These are phyloP conservation scores for Notolabrus celidotus DNA, from an alignment of 2,797 vertebrate genomes.

Conservation along the genomic window DNA sequence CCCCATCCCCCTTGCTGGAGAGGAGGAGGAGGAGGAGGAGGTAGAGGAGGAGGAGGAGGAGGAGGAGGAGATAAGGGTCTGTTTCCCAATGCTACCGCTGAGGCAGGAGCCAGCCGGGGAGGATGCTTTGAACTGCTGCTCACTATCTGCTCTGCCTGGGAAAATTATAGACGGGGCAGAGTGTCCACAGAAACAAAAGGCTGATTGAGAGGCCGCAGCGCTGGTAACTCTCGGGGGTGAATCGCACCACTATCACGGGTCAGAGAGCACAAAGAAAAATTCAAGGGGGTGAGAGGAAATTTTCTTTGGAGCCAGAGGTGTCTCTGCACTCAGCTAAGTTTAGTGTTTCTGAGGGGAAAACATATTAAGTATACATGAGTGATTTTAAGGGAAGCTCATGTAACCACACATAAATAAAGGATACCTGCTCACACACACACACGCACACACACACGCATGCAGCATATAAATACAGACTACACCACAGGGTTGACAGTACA, in stretches of 20 bases:
- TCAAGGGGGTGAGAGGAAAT: conserved; percentile 61
- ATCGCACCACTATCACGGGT: conserved; percentile 74
- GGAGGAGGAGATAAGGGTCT: conserved; percentile 74
- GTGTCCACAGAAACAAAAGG: conserved; percentile 74
- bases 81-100: conserved; percentile 79
- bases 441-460: neutral
- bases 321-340: conserved; percentile 54
- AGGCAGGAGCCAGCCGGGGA: conserved; percentile 70
- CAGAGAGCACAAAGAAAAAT: conserved; percentile 71
- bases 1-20: conserved; percentile 66
- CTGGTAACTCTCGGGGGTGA: conserved; percentile 67
- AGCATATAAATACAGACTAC: neutral
- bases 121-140: conserved; percentile 85
- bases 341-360: conserved; percentile 55
- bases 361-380: conserved; percentile 64
- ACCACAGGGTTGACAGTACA: conserved; percentile 16
- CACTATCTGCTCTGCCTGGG: conserved; percentile 82
- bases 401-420: conserved; percentile 63
- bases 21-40: conserved; percentile 39
- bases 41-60: conserved; percentile 63
- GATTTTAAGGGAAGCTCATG: conserved; percentile 56
- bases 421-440: conserved; percentile 41
- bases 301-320: conserved; percentile 63
- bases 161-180: conserved; percentile 79
- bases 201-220: conserved; percentile 79